phyloP scores from a whole-genome alignment of 37 sponge, comb jelly and placozoan species.

The Petrosia ficiformis region DNA sequence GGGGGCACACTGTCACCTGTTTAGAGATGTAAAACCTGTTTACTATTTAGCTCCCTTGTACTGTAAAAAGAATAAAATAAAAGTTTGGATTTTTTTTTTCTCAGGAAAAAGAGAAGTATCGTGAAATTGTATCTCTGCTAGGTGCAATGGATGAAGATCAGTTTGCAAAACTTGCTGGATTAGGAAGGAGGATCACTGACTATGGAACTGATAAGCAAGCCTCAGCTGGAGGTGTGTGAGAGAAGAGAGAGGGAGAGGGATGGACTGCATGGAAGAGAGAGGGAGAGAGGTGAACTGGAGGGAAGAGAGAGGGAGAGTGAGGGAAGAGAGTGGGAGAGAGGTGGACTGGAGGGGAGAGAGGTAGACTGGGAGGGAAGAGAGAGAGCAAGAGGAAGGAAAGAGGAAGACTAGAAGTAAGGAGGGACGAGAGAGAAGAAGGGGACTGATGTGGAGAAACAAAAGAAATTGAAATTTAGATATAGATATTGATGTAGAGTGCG shows the following conservation, averaged over 20 bases:
- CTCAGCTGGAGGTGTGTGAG: slow-evolving; percentile 26
- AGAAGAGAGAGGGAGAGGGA: slow-evolving; percentile 1
- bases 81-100: not conserved
- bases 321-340: too few species aligned
- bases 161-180: slow-evolving; percentile 74
- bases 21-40: too few species aligned
- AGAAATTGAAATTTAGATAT: too few species aligned
- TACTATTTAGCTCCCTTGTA: not conserved
- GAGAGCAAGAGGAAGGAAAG: too few species aligned
- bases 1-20: too few species aligned
- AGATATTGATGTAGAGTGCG: too few species aligned
- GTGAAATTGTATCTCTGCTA: slow-evolving; percentile 78
- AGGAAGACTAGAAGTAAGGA: not conserved
- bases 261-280: not conserved
- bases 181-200: slow-evolving; percentile 88
- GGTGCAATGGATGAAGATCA: slow-evolving; percentile 75
- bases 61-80: not conserved
- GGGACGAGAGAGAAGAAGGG: too few species aligned
- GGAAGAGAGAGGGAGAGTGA: not conserved
- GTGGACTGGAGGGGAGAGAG: not conserved
- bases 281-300: not conserved
- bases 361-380: too few species aligned
- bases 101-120: slow-evolving; percentile 82
- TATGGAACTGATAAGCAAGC: slow-evolving; percentile 77
- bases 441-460: too few species aligned